Evolutionary conservation across 2,797 vertebrate species (phyloP), one percentile per base, ranked within the genome.

Genomic region (Phylloscopus collybita): DNA sequence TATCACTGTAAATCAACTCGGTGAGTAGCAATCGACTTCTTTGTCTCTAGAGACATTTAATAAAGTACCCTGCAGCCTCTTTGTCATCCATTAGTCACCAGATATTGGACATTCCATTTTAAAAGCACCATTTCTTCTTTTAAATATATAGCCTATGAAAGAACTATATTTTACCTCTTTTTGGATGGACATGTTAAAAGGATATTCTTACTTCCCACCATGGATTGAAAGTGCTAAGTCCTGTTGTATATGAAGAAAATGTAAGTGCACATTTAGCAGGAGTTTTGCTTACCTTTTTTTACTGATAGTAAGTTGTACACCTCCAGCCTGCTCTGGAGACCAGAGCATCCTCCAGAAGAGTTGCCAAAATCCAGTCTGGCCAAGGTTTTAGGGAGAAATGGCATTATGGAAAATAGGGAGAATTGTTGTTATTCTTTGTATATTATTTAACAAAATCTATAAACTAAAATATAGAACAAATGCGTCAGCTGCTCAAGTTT

Each of bases 31-130:
- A 95, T 95, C 34, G 67, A 96, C 90, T 95, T 86, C 90, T 92
- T 94, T 87, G 72, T 92, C 93, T 88, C 93, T 70, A 45, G 94
- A 92, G 93, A 88, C 93, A 16, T 90, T 88, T 95, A 92, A 95
- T 94, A 95, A 96, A 96, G 88, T 94, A 73, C 67, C 88, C 78
- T 9, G 12, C 86, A 88, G 85, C 80, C 86, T 88, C 83, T 95
- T 92, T 82, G 70, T 94, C 92, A 93, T 93, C 94, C 93, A 93
- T 95, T 95, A 96, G 93, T 95, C 93, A 93, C 40, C 49, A 93
- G 83, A 92, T 94, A 95, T 94, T 84, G 86, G 94, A 95, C 95
- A 95, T 88, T 71, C 83, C 80, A 87, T 96, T 96, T 93, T 93
- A 92, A 95, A 96, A 95, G 86, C 74, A 80, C 78, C n/a, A 10